Percentiles rank a stretch among this genome's conserved stretches.
These are phyloP conservation scores for Drosophila varians DNA, from an alignment of 1,140 invertebrate species.

Conservation along the genomic window DNA sequence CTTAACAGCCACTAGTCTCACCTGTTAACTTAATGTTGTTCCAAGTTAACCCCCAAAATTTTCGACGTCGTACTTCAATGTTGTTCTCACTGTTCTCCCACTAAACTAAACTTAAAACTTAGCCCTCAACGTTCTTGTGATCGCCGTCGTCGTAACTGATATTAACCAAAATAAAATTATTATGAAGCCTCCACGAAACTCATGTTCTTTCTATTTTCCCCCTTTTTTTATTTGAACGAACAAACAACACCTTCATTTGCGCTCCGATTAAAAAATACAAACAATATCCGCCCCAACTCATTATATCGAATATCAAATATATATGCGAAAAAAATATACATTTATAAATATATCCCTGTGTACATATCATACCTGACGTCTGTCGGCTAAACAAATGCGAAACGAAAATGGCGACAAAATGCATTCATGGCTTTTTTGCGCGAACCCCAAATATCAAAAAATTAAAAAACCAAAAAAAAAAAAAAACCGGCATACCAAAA, in stretches of 20 bases:
- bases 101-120: conserved; percentile 33
- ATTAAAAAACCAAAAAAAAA: conserved; percentile 28
- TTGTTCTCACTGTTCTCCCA: conserved; percentile 40
- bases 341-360: conserved; percentile 26
- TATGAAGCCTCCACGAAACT: conserved; percentile 60
- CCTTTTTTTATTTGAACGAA: conserved; percentile 61
- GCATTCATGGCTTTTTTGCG: conserved; percentile 79
- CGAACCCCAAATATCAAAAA: conserved; percentile 44
- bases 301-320: conserved; percentile 28
- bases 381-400: conserved; percentile 76
- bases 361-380: conserved; percentile 42
- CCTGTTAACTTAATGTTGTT: conserved; percentile 59
- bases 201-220: conserved; percentile 73
- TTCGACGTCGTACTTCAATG: conserved; percentile 50
- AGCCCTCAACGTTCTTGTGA: conserved; percentile 55
- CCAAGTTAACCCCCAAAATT: conserved; percentile 13
- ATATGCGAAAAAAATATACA: conserved; percentile 29
- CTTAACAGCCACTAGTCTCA: conserved; percentile 28
- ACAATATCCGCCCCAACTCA: conserved; percentile 41
- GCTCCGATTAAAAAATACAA: conserved; percentile 37
- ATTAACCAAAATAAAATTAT: conserved; percentile 32
- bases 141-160: conserved; percentile 53
- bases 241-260: conserved; percentile 55
- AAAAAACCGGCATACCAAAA: conserved; percentile 17
- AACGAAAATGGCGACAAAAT: conserved; percentile 69